Percentiles rank a stretch among this genome's conserved stretches.
phyloP scores from a whole-genome alignment of 1,140 invertebrate species.

The Macrosteles quadrilineatus region DNA sequence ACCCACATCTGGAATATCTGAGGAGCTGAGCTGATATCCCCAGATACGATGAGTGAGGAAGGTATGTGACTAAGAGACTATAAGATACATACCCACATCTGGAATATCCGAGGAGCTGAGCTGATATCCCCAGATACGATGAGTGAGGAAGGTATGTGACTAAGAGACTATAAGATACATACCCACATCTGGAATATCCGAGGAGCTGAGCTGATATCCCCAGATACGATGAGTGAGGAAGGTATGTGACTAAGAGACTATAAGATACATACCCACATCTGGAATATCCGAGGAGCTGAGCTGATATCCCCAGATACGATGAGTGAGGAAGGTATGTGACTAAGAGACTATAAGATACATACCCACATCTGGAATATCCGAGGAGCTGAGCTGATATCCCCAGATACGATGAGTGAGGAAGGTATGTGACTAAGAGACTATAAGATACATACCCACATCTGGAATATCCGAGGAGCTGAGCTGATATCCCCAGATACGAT shows the following conservation, averaged over 20 bases:
- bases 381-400: neutral
- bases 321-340: neutral
- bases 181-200: neutral
- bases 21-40: neutral
- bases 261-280: neutral
- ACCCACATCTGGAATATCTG: neutral
- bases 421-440: constrained; percentile 7
- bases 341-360: neutral
- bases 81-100: neutral
- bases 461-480: neutral
- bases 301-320: neutral
- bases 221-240: neutral
- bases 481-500: neutral
- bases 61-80: constrained; percentile 7
- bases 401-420: neutral
- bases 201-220: neutral
- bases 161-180: neutral
- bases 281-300: neutral
- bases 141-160: neutral
- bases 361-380: neutral
- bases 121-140: neutral
- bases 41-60: neutral
- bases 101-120: neutral
- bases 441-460: neutral
- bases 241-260: constrained; percentile 7